phyloP scores from a whole-genome alignment of 2,113 vertebrate genomes.

The Mesoclemmys tuberculata region DNA sequence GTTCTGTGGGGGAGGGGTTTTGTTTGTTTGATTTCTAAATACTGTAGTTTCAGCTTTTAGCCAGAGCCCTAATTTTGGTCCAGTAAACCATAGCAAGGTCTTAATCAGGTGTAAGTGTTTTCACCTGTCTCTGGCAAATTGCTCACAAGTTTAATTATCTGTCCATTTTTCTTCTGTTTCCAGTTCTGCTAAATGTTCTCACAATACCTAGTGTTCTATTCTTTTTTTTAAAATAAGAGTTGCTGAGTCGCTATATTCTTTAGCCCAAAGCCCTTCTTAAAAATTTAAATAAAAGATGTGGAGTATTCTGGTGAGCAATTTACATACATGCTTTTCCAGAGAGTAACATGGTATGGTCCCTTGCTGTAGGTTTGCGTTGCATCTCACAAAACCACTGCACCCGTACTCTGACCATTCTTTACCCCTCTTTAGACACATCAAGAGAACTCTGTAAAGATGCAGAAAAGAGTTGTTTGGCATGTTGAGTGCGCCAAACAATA shows the following conservation, averaged over 20 bases:
- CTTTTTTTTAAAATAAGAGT: not conserved
- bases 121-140: conserved; percentile 8
- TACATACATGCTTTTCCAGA: not conserved
- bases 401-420: not conserved
- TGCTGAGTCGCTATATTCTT: not conserved
- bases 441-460: conserved; percentile 45
- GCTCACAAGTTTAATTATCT: conserved; percentile 21
- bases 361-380: conserved; percentile 13
- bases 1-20: not conserved
- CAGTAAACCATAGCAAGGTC: not conserved
- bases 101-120: conserved; percentile 15
- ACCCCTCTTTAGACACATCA: conserved; percentile 11
- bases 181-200: conserved; percentile 13
- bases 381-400: not conserved
- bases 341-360: not conserved
- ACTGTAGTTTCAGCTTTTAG: conserved; percentile 21
- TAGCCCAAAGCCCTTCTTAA: not conserved
- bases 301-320: not conserved
- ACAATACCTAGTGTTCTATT: conserved; percentile 11
- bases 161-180: not conserved
- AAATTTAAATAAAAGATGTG: not conserved
- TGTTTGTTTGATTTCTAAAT: conserved; percentile 33
- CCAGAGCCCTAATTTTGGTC: conserved; percentile 41
- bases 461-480: conserved; percentile 57
- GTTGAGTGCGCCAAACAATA: conserved; percentile 46